Evolutionary conservation across 2,888 invertebrate genomes (phyloP), one percentile per base, ranked within the genome.

Genomic region (Eupsilia transversa): DNA sequence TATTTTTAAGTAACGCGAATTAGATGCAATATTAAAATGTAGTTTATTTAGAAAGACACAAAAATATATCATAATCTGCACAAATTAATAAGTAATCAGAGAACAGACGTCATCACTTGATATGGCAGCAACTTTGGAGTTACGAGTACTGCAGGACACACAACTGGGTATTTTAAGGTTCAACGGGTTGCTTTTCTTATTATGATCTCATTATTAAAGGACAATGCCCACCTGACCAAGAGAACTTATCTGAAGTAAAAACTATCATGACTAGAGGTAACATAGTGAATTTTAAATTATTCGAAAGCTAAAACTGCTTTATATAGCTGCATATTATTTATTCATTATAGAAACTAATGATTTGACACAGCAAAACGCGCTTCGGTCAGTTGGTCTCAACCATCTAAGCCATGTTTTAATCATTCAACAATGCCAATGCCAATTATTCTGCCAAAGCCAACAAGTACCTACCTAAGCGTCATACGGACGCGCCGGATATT

Each of bases 71-170:
- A 38, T 54, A 49, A 38, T 56, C 14, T 27, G n/a, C 6, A 46
- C 49, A 78, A 54, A 71, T 38, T 0, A 33, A 33, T 46, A 64
- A 46, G 33, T 54, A 74, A 72, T 61, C 65, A 72, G 63, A 72
- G 38, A 81, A 85, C 90, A 91, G 91, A 92, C 86, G 89, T 92
- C 92, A 93, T 93, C 93, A 93, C 91, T 91, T 92, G 85, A 84
- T 80, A 85, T 80, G 84, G 88, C 90, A 91, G 91, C 92, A 92
- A 94, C 95, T 95, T 94, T 96, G 96, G 96, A 96, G 91, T 96
- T 96, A 96, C 96, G 96, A 96, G 92, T 92, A 96, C 96, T 96
- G 96, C 93, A 92, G 91, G 92, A 94, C 93, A 95, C 92, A 94
- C 92, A 96, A 92, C 90, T 92, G 93, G 92, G 91, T 92, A 94